Conservation (phyloP, 2,888 invertebrate species). For the Acronicta psi region DNA sequence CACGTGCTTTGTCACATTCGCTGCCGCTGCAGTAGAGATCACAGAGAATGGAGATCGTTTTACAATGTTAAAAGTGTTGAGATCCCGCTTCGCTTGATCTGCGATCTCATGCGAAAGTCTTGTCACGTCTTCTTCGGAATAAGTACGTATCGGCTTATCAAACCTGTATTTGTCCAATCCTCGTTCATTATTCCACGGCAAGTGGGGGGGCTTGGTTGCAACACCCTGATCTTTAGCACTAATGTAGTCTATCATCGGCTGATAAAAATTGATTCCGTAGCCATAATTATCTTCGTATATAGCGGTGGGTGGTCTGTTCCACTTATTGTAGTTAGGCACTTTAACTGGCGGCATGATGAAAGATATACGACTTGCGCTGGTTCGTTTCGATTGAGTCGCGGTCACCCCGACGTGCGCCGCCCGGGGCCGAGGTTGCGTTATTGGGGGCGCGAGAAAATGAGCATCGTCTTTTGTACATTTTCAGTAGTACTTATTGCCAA, state of each 20-base stretch:
- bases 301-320: slow-evolving; percentile 90
- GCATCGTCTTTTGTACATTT: slow-evolving; percentile 81
- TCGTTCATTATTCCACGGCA: slow-evolving; percentile 93
- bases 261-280: slow-evolving; percentile 95
- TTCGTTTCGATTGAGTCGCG: slow-evolving; percentile 65
- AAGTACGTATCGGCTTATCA: slow-evolving; percentile 90
- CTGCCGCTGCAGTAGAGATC: slow-evolving; percentile 90
- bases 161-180: slow-evolving; percentile 91
- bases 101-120: slow-evolving; percentile 91
- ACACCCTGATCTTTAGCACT: slow-evolving; percentile 90
- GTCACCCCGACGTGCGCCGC: slow-evolving; percentile 63
- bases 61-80: slow-evolving; percentile 89
- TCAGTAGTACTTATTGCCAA: slow-evolving; percentile 78
- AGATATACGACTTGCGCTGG: slow-evolving; percentile 70
- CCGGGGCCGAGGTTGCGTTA: slow-evolving; percentile 74
- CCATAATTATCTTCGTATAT: slow-evolving; percentile 95
- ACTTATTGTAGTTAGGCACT: slow-evolving; percentile 81
- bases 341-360: slow-evolving; percentile 83
- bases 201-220: slow-evolving; percentile 88
- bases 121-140: slow-evolving; percentile 91
- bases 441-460: slow-evolving; percentile 71
- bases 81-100: slow-evolving; percentile 91
- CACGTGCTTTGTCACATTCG: slow-evolving; percentile 91
- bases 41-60: slow-evolving; percentile 90
- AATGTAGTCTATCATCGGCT: slow-evolving; percentile 96